phyloP scores from a whole-genome alignment of 2,113 vertebrate species.

The Lepus timidus region DNA sequence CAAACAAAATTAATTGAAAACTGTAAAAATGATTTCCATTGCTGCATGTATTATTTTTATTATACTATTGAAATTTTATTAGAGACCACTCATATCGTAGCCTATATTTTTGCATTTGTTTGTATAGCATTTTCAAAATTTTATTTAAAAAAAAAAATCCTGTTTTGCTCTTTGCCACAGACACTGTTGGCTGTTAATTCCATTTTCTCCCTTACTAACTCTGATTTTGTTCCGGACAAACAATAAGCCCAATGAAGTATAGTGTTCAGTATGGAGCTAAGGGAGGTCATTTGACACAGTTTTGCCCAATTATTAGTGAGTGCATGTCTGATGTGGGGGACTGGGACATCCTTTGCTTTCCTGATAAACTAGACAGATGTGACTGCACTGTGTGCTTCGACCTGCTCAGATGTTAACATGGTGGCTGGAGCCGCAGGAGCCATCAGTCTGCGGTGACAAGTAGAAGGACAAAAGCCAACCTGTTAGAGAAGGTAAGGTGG shows the following conservation, averaged over 20 bases:
- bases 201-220: neutral
- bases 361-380: neutral
- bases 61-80: neutral
- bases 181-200: neutral
- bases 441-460: neutral
- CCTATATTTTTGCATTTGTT: slow-evolving; percentile 11
- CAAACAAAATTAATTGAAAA: slow-evolving; percentile 12
- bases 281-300: neutral
- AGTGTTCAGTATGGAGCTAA: neutral
- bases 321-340: neutral
- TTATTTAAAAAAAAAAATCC: neutral
- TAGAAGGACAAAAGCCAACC: neutral
- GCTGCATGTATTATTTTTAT: neutral
- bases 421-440: neutral
- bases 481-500: neutral
- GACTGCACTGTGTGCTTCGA: neutral
- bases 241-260: neutral
- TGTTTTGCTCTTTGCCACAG: neutral
- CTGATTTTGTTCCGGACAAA: neutral
- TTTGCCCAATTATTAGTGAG: neutral
- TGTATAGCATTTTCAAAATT: neutral
- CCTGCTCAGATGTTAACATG: neutral
- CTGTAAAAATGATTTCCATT: neutral
- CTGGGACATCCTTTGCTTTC: neutral
- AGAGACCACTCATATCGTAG: neutral